phyloP scores from a whole-genome alignment of 2,888 invertebrate species.

The Pyrgus malvae region DNA sequence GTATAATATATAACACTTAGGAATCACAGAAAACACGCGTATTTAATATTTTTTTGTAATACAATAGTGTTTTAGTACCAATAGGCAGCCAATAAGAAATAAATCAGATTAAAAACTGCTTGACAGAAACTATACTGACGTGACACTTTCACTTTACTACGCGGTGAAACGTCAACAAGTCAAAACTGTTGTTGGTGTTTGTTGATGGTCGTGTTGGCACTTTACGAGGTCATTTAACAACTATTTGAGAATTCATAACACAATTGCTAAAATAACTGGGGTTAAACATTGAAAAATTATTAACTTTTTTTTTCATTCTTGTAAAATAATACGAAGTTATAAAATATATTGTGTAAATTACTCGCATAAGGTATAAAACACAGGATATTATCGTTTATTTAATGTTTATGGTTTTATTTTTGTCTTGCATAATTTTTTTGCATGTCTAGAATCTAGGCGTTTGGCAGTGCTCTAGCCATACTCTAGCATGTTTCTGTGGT shows the following conservation, averaged over 20 bases:
- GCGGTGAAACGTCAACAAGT: constrained; percentile 71
- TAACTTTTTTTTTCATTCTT: too few species aligned
- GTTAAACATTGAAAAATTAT: background rate
- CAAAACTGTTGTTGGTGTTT: constrained; percentile 46
- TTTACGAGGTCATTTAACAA: constrained; percentile 37
- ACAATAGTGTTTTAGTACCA: constrained; percentile 46
- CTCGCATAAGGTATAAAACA: too few species aligned
- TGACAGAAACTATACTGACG: constrained; percentile 65
- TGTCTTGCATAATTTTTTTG: too few species aligned
- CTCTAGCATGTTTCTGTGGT: too few species aligned
- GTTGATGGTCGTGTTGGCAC: constrained; percentile 75
- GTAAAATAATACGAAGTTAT: too few species aligned
- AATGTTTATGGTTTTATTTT: too few species aligned
- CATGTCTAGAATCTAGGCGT: too few species aligned
- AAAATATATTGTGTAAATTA: too few species aligned
- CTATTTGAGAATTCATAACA: background rate
- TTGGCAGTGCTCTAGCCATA: too few species aligned
- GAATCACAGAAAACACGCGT: constrained; percentile 32
- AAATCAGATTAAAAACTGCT: constrained; percentile 50
- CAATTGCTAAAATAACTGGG: too few species aligned
- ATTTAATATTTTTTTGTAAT: constrained; percentile 19
- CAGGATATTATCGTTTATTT: too few species aligned
- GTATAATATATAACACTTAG: constrained; percentile 29
- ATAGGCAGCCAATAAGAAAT: constrained; percentile 48
- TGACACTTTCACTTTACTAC: constrained; percentile 80